Evolutionary conservation across 2,888 invertebrate species (phyloP).

Genomic region (Microchrysa polita): DNA sequence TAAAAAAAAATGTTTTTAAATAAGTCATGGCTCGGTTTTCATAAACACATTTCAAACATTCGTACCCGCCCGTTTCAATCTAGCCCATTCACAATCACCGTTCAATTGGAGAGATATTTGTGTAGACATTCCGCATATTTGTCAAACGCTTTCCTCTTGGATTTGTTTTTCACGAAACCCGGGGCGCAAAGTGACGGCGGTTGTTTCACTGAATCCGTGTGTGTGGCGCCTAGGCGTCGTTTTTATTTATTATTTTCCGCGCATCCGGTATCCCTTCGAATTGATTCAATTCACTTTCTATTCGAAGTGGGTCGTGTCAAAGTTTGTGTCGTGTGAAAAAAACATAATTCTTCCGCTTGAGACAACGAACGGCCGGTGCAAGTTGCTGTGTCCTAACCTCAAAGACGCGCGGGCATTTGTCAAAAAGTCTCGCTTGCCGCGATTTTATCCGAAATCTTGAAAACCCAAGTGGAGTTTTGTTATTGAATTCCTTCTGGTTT

Average conservation of each 20-base stretch:
- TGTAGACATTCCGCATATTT: constrained; percentile 4
- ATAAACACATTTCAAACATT: no score
- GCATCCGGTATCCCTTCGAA: background rate
- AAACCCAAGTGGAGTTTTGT: no score
- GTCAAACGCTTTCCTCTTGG: constrained; percentile 14
- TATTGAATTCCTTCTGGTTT: no score
- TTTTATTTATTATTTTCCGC: constrained; percentile 20
- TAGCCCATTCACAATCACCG: background rate
- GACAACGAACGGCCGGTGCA: background rate
- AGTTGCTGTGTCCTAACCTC: background rate
- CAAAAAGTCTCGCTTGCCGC: background rate
- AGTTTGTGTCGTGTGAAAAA: background rate
- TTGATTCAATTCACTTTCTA: background rate
- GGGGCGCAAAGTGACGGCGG: constrained; percentile 30
- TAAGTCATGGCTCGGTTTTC: no score
- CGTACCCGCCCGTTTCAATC: no score
- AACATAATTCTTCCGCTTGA: background rate
- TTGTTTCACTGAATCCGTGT: constrained; percentile 13
- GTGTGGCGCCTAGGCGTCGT: constrained; percentile 45
- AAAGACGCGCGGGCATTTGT: background rate
- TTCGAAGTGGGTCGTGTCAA: background rate
- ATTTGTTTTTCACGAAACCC: constrained; percentile 24
- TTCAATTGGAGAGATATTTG: background rate
- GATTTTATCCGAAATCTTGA: no score
- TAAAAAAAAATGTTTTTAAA: no score